phyloP scores from a whole-genome alignment of 2,888 invertebrate species.

The Pemphredon lugubris region DNA sequence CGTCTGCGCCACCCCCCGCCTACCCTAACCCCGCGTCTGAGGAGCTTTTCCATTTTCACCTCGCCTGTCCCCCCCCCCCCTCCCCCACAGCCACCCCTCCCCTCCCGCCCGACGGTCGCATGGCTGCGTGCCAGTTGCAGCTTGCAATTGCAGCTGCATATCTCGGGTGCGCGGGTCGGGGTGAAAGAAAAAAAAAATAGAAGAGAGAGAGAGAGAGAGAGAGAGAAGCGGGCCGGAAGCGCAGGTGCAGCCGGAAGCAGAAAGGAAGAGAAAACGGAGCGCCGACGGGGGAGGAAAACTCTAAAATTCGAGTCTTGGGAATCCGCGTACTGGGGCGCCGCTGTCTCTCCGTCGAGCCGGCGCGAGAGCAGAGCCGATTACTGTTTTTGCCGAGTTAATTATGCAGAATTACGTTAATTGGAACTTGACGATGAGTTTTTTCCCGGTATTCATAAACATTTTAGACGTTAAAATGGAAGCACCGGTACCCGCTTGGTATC shows the following conservation, averaged over 20 bases:
- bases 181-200: constrained; percentile 1
- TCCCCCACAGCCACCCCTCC: no score
- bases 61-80: constrained; percentile 35
- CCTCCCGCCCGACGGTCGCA: constrained; percentile 41
- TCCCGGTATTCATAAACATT: background rate
- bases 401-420: constrained; percentile 41
- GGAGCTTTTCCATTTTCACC: constrained; percentile 73
- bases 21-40: constrained; percentile 39
- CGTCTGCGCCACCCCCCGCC: constrained; percentile 19
- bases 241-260: constrained; percentile 45
- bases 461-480: no score
- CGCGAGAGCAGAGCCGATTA: constrained; percentile 29
- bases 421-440: constrained; percentile 14
- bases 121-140: constrained; percentile 76
- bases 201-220: constrained; percentile 7
- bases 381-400: constrained; percentile 36
- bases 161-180: constrained; percentile 29
- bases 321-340: constrained; percentile 11
- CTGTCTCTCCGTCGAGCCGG: constrained; percentile 5
- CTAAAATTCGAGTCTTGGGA: constrained; percentile 47
- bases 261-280: constrained; percentile 3
- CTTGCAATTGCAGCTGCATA: constrained; percentile 64
- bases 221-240: constrained; percentile 9
- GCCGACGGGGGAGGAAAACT: constrained; percentile 10
- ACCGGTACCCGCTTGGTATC: no score